Evolutionary conservation across 2,113 vertebrate genomes (phyloP).

Genomic region (Axis porcinus): DNA sequence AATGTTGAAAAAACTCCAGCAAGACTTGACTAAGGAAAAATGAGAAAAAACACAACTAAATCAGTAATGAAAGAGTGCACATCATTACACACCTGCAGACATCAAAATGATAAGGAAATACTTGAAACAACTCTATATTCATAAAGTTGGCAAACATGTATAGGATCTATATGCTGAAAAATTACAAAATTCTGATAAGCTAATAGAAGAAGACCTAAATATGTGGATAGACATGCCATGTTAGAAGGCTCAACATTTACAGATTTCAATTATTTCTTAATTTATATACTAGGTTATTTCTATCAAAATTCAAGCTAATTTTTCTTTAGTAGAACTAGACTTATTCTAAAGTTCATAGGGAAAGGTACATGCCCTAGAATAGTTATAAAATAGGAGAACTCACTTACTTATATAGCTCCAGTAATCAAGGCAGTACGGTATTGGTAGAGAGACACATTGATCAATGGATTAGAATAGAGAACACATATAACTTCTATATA

Average conservation of each 20-base stretch:
- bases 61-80: background rate
- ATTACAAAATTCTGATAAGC: background rate
- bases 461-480: background rate
- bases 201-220: background rate
- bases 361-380: background rate
- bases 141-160: background rate
- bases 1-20: background rate
- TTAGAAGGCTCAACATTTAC: background rate
- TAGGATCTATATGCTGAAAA: background rate
- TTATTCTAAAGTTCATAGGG: background rate
- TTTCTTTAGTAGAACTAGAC: background rate
- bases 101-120: background rate
- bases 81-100: background rate
- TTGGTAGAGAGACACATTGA: background rate
- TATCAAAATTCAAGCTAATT: background rate
- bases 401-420: background rate
- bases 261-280: background rate
- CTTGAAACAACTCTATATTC: background rate
- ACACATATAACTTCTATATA: background rate
- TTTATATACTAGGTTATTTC: background rate
- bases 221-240: background rate
- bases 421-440: background rate
- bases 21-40: background rate
- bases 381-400: background rate
- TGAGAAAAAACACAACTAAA: background rate